These are phyloP conservation scores for Stegodyphus dumicola DNA, from an alignment of 1,140 invertebrate genomes.

Conservation along the genomic window DNA sequence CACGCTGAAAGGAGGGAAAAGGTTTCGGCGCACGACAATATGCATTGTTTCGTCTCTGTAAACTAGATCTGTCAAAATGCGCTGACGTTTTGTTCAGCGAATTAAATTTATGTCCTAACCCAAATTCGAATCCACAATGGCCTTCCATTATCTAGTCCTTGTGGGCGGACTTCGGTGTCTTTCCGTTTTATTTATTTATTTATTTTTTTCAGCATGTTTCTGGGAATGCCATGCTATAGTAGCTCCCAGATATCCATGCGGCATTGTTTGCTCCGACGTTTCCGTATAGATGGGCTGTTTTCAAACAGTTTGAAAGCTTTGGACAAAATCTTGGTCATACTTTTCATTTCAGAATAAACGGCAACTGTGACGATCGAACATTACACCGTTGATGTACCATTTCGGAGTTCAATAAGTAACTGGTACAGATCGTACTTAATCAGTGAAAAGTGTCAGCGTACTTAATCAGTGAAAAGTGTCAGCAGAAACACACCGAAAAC, in stretches of 20 bases:
- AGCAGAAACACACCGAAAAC: too few relatives aligned
- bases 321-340: too few relatives aligned
- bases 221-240: conserved; percentile 42
- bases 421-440: too few relatives aligned
- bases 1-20: conserved; percentile 23
- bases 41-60: conserved; percentile 50
- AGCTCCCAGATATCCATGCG: conserved; percentile 31
- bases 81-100: conserved; percentile 52
- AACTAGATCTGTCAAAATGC: conserved; percentile 58
- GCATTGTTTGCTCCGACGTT: background rate
- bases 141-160: conserved; percentile 31
- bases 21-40: conserved; percentile 18
- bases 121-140: conserved; percentile 53
- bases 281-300: background rate
- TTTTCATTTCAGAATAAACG: too few relatives aligned
- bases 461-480: too few relatives aligned
- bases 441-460: too few relatives aligned
- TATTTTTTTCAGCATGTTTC: conserved; percentile 18
- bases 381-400: too few relatives aligned
- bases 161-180: conserved; percentile 25
- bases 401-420: too few relatives aligned
- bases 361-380: too few relatives aligned
- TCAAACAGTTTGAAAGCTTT: background rate
- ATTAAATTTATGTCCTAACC: conserved; percentile 58
- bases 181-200: background rate